Evolutionary conservation across 2,113 vertebrate genomes (phyloP).

Genomic region (Ceyx margarethae): DNA sequence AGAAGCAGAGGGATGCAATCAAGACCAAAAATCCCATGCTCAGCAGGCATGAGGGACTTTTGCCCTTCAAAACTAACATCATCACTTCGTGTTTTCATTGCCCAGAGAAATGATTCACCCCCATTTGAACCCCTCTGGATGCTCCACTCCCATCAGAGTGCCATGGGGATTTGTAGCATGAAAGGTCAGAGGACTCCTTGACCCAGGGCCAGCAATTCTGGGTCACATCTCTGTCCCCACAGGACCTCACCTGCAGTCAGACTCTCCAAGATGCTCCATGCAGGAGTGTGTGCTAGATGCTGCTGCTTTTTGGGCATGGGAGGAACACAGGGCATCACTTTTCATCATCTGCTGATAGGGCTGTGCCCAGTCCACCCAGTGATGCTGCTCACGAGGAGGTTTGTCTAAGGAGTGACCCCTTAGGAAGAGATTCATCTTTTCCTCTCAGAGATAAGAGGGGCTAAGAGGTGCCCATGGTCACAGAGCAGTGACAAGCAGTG

Average conservation of each 20-base stretch:
- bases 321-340: background rate
- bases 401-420: background rate
- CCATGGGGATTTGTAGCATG: background rate
- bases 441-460: background rate
- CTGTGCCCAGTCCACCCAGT: background rate
- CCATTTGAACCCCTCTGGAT: background rate
- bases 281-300: background rate
- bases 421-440: background rate
- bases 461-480: background rate
- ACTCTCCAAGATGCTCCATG: background rate
- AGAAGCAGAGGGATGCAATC: background rate
- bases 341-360: background rate
- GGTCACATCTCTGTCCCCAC: background rate
- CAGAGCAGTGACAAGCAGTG: background rate
- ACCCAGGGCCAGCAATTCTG: background rate
- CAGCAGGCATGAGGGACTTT: constrained; percentile 1
- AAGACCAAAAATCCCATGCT: background rate
- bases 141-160: background rate
- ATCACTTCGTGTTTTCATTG: background rate
- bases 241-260: background rate
- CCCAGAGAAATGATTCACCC: background rate
- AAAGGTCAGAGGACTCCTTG: background rate
- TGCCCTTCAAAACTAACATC: background rate
- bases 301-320: background rate
- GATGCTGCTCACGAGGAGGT: background rate